Percentiles rank a stretch among this genome's conserved stretches.
Conservation (phyloP, 1,140 invertebrate genomes). For the Triops cancriformis region DNA sequence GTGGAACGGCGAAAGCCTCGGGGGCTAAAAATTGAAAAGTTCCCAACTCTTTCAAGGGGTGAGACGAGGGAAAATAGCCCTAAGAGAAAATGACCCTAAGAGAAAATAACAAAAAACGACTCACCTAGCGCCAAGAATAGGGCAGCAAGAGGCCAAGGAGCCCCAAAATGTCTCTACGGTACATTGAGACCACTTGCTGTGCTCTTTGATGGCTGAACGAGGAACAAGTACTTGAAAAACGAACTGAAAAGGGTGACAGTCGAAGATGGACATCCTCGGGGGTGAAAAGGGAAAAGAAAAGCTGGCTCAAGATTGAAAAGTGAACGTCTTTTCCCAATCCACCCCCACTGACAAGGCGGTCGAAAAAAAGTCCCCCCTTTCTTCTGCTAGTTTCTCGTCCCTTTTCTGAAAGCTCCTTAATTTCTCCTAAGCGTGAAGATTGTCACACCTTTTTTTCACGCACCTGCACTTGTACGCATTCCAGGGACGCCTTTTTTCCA, state of each 20-base stretch:
- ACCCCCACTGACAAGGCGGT: neutral
- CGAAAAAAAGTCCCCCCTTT: too few relatives aligned
- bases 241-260: neutral
- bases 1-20: too few relatives aligned
- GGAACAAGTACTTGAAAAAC: neutral
- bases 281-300: neutral
- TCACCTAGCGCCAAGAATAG: too few relatives aligned
- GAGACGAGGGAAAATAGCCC: too few relatives aligned
- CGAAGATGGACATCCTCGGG: neutral
- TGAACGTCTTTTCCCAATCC: constrained; percentile 17
- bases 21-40: too few relatives aligned
- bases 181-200: neutral
- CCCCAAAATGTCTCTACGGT: neutral
- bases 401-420: neutral
- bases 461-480: neutral
- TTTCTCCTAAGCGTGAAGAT: neutral
- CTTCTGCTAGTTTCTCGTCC: too few relatives aligned
- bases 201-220: neutral
- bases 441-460: neutral
- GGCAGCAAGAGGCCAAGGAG: too few relatives aligned
- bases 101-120: too few relatives aligned
- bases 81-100: too few relatives aligned
- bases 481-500: neutral
- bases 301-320: constrained; percentile 13
- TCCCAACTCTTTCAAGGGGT: too few relatives aligned